Evolutionary conservation across 64 coral and sea anemone species (phyloP).

Genomic region (Stichodactyla helianthus): DNA sequence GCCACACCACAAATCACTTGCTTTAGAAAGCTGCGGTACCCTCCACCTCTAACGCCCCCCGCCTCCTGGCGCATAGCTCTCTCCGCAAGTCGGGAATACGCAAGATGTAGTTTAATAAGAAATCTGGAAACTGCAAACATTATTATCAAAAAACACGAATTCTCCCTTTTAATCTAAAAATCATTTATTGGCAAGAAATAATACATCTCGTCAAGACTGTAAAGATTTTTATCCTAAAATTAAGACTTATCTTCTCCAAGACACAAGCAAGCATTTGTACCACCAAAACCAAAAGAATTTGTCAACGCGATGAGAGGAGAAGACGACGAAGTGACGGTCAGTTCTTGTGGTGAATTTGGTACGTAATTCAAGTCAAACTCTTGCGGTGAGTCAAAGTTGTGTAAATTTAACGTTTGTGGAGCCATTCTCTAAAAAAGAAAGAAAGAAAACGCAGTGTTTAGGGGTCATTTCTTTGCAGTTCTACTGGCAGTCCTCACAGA

Average conservation of each 20-base stretch:
- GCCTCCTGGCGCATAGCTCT: too few relatives aligned
- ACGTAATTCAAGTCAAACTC: slow-evolving; percentile 92
- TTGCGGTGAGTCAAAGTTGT: slow-evolving; percentile 52
- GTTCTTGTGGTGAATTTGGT: slow-evolving; percentile 43
- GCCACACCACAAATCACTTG: too few relatives aligned
- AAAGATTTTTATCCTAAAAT: not conserved
- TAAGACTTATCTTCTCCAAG: slow-evolving; percentile 27
- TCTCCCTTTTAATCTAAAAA: too few relatives aligned
- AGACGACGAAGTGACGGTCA: slow-evolving; percentile 12
- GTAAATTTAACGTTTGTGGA: slow-evolving; percentile 86
- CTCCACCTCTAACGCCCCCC: too few relatives aligned
- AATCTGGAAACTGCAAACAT: too few relatives aligned
- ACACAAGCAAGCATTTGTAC: slow-evolving; percentile 91
- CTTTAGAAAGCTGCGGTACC: too few relatives aligned
- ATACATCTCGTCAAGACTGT: not conserved
- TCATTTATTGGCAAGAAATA: too few relatives aligned
- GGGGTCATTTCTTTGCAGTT: not conserved
- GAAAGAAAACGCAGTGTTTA: not conserved
- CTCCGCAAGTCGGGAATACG: too few relatives aligned
- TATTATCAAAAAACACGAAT: too few relatives aligned
- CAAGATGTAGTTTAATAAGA: too few relatives aligned
- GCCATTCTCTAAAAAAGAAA: slow-evolving; percentile 52
- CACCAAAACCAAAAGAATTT: slow-evolving; percentile 96
- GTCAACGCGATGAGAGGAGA: slow-evolving; percentile 61
- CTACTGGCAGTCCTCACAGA: too few relatives aligned